phyloP scores from a whole-genome alignment of 2,888 invertebrate species.

The Xiphydria camelus region DNA sequence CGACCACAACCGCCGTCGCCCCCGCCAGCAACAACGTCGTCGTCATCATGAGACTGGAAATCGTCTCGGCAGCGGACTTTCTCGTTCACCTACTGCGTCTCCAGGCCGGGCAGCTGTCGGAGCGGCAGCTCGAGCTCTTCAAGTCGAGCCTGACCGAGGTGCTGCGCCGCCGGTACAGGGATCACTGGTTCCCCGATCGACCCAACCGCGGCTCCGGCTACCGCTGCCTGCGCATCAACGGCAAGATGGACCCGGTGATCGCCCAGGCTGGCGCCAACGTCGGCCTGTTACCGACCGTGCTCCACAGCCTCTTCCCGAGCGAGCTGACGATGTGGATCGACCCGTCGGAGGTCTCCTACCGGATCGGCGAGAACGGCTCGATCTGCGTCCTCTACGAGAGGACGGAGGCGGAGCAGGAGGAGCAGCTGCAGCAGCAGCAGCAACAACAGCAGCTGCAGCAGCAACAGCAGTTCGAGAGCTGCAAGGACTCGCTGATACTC shows the following conservation, averaged over 20 bases:
- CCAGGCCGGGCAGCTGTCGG: constrained; percentile 51
- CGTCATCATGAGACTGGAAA: constrained; percentile 59
- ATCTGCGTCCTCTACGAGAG: constrained; percentile 64
- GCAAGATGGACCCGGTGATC: constrained; percentile 71
- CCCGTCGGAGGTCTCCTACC: constrained; percentile 71
- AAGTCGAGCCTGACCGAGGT: constrained; percentile 58
- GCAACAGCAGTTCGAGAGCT: constrained; percentile 52
- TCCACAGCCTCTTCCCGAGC: constrained; percentile 65
- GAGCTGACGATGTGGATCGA: constrained; percentile 80
- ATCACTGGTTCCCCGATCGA: constrained; percentile 76
- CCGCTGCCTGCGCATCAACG: constrained; percentile 72
- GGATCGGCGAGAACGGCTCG: constrained; percentile 69
- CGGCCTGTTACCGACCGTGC: constrained; percentile 64
- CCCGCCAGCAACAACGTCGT: not conserved
- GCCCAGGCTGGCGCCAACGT: constrained; percentile 67
- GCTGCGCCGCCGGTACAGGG: constrained; percentile 60
- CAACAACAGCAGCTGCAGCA: no score
- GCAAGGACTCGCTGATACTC: constrained; percentile 52
- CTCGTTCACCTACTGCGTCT: constrained; percentile 59
- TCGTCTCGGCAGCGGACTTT: constrained; percentile 61
- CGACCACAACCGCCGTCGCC: no score
- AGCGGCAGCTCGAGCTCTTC: constrained; percentile 59
- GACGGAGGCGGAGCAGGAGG: constrained; percentile 43
- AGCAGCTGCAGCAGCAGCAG: constrained; percentile 24
- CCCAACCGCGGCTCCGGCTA: constrained; percentile 74